Conservation (phyloP, 2,797 vertebrate species). For the Lemur catta region DNA sequence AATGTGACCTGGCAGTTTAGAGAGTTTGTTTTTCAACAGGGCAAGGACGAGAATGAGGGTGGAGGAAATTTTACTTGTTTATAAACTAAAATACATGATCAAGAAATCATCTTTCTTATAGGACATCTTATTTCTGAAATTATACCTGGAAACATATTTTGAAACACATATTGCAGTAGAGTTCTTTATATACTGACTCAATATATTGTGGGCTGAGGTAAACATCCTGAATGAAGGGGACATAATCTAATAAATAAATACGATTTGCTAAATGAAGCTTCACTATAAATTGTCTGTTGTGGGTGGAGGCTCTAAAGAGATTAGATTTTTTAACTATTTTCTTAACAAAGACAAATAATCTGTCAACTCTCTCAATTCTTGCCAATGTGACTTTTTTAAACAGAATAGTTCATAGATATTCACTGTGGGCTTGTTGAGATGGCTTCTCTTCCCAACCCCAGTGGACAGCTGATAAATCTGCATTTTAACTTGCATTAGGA, state of each 20-base stretch:
- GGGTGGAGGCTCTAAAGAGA: background rate
- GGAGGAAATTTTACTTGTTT: background rate
- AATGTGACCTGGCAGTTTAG: background rate
- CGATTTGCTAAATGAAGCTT: background rate
- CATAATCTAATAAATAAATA: background rate
- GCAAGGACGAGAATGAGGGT: background rate
- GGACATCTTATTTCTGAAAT: background rate
- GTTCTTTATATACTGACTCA: background rate
- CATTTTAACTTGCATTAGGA: background rate
- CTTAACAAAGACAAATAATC: background rate
- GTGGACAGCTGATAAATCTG: background rate
- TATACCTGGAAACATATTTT: background rate
- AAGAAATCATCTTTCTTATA: background rate
- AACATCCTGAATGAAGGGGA: background rate
- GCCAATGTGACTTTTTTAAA: background rate
- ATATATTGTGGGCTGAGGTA: background rate
- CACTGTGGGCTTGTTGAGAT: background rate
- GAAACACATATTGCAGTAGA: background rate
- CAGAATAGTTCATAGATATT: background rate
- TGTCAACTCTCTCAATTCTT: background rate
- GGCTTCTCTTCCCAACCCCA: background rate
- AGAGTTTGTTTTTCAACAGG: background rate
- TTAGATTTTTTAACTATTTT: background rate
- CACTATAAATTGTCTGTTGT: background rate
- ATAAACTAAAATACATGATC: slow-evolving; percentile 12